phyloP scores from a whole-genome alignment of 2,113 vertebrate species.

The Piliocolobus tephrosceles region DNA sequence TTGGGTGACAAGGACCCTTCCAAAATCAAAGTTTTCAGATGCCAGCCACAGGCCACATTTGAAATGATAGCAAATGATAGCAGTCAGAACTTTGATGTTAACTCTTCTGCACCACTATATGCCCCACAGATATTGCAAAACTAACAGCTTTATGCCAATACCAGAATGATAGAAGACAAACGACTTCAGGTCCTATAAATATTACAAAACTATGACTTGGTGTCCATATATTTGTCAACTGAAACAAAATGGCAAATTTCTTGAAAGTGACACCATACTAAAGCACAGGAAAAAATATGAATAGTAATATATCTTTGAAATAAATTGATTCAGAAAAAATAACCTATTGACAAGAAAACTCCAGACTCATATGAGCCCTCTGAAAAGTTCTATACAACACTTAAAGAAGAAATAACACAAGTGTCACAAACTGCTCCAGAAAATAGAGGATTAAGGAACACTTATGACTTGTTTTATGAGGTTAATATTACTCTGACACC shows the following conservation, averaged over 20 bases:
- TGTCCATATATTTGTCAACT: not conserved
- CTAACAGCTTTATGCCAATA: not conserved
- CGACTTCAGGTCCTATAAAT: not conserved
- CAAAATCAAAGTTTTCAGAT: not conserved
- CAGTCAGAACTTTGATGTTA: not conserved
- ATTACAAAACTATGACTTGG: not conserved
- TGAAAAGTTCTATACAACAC: not conserved
- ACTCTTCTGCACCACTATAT: not conserved
- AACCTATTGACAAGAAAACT: not conserved
- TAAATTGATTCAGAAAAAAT: not conserved
- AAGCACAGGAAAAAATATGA: conserved; percentile 7
- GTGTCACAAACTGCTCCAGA: not conserved
- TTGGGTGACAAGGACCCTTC: not conserved
- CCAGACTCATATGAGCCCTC: not conserved
- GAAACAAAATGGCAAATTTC: conserved; percentile 7
- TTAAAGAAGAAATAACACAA: not conserved
- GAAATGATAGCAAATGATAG: not conserved
- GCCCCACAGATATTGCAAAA: not conserved
- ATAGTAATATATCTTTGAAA: not conserved
- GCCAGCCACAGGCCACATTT: not conserved
- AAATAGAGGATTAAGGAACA: not conserved
- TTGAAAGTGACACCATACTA: not conserved
- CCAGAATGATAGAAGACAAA: not conserved
- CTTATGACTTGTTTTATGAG: not conserved
- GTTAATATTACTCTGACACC: not conserved